Base-by-base conservation (phyloP, 2,888 invertebrate genomes). In the Agelastica alni region DNA sequence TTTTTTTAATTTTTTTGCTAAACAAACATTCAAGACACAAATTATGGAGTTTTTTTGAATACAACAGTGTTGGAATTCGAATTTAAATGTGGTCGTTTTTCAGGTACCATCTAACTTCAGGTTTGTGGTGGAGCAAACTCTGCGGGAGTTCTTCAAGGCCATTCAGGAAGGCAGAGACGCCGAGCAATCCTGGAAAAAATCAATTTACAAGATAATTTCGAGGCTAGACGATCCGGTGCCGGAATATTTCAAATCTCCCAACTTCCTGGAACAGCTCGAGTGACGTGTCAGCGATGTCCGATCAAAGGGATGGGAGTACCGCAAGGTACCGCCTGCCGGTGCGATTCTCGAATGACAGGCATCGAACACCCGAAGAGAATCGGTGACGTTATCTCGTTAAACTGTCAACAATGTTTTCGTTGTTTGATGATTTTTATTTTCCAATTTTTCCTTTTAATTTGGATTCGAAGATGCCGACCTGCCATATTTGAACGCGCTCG, bases 151-250 rank as follows among this genome's bases (percentile, higher is more conserved):
- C 85, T 99, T 93, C 89, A 93, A 95, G 80, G 94, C 99, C 68
- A 93, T 99, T 75, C 91, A 93, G 77, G 88, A 91, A 72, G 95
- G 94, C 66, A 96, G 97, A 79, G 99, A 99, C 81, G 84, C 88
- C 57, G 99, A 99, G 77, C 98, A 97, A 79, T 97, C 97, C 74
- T 99, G 99, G 99, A 99, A 99, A 84, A 99, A 99, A 80, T 91
- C 96, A 73, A 99, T 99, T 80, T 99, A 99, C 86, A 99, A 99
- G 80, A 91, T 99, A 74, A 99, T 99, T 80, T 96, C 97, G 72
- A 89, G 98, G 77, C 85, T 99, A 81, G 99, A 99, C 82, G 98
- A 98, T 80, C 91, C 92, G 63, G 94, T 99, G 72, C 99, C 99
- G 67, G 99, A 99, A 78, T 98, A 96, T 84, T 99, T 99, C 87